Conservation (phyloP, 2,888 invertebrate species). For the Anticlea derivata region DNA sequence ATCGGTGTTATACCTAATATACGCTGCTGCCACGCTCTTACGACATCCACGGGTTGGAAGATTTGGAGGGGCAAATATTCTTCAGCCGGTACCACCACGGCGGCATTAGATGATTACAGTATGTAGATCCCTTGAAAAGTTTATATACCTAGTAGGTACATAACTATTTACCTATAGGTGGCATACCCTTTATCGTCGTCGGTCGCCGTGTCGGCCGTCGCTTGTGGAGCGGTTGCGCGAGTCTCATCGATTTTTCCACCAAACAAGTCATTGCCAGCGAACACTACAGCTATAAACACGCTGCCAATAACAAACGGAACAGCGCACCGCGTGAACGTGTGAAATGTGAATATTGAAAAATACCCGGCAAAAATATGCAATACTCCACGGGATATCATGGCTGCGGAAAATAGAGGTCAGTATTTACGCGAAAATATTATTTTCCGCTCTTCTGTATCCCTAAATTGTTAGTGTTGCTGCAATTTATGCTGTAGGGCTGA, state of each 20-base stretch:
- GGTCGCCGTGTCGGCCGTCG: too few species aligned
- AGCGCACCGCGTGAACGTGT: slow-evolving; percentile 44
- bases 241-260: slow-evolving; percentile 75
- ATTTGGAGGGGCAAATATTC: too few species aligned
- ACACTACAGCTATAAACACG: slow-evolving; percentile 72
- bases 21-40: too few species aligned
- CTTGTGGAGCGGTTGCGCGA: slow-evolving; percentile 59
- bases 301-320: slow-evolving; percentile 49
- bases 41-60: too few species aligned
- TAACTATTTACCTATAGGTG: too few species aligned
- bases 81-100: too few species aligned
- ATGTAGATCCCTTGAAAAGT: too few species aligned
- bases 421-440: slow-evolving; percentile 17
- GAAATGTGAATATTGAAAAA: slow-evolving; percentile 54
- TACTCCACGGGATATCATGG: slow-evolving; percentile 61
- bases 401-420: slow-evolving; percentile 77
- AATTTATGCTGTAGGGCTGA: slow-evolving; percentile 32
- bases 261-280: slow-evolving; percentile 72
- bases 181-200: slow-evolving; percentile 19
- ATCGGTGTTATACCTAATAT: too few species aligned
- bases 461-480: slow-evolving; percentile 15
- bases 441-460: slow-evolving; percentile 15
- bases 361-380: slow-evolving; percentile 63
- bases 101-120: too few species aligned
- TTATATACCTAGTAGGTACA: too few species aligned